Percentiles rank a stretch among this genome's conserved stretches.
phyloP scores from a whole-genome alignment of 2,797 vertebrate genomes.

The Triplophysa yarkandensis region DNA sequence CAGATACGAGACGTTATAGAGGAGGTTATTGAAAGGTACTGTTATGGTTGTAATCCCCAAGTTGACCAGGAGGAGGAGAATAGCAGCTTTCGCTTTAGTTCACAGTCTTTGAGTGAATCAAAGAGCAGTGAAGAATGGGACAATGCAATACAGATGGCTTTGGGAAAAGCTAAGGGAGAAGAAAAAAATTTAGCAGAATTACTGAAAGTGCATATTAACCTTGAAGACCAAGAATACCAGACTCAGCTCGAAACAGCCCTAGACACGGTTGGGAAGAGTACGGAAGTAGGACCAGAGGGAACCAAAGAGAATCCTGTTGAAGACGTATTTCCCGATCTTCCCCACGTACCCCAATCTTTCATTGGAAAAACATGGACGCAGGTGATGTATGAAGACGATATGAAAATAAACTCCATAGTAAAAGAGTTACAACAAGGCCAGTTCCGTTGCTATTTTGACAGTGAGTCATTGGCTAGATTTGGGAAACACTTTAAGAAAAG shows the following conservation, averaged over 20 bases:
- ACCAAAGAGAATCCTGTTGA: constrained; percentile 66
- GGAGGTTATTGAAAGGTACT: constrained; percentile 80
- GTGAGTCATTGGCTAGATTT: constrained; percentile 75
- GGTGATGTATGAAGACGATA: constrained; percentile 85
- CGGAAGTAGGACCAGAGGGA: constrained; percentile 25
- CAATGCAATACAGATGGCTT: constrained; percentile 71
- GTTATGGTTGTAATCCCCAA: constrained; percentile 64
- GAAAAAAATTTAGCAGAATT: constrained; percentile 71
- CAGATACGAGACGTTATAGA: constrained; percentile 77
- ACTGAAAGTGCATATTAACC: constrained; percentile 75
- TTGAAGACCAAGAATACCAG: constrained; percentile 80
- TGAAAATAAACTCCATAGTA: constrained; percentile 82
- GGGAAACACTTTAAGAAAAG: constrained; percentile 57
- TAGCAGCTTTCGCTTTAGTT: constrained; percentile 72
- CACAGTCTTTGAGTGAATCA: constrained; percentile 73
- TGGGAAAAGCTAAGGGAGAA: constrained; percentile 61
- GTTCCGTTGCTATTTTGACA: constrained; percentile 86
- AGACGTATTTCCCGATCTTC: constrained; percentile 78
- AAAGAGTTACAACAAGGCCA: constrained; percentile 81
- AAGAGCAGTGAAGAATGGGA: constrained; percentile 82
- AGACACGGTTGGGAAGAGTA: constrained; percentile 45
- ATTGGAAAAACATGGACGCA: constrained; percentile 87
- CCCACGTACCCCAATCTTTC: constrained; percentile 84
- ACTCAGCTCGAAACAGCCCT: constrained; percentile 76
- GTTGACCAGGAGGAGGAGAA: constrained; percentile 67